Evolutionary conservation across 2,113 vertebrate species (phyloP), one percentile per base, ranked within the genome.

Genomic region (Ictalurus furcatus): DNA sequence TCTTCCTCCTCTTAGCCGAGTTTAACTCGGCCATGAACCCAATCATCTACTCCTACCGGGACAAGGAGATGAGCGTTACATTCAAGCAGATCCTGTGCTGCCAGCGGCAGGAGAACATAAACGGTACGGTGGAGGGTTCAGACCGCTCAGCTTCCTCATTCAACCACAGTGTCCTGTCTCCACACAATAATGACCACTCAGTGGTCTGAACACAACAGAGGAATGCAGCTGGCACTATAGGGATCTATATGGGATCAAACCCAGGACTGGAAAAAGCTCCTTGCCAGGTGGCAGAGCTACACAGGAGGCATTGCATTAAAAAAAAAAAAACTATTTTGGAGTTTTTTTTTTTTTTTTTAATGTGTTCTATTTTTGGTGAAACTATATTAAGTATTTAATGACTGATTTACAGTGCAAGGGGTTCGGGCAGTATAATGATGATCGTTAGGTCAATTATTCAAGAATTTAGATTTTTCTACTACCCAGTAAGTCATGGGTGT

Each of bases 1-100:
- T 99, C 93, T 99, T 99, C 95, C 96, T 99, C 25, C 97, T 99
- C 71, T 95, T 99, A 2, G 98, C 98, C 0, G 98, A 99, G 93
- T 98, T 99, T 96, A 99, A 99, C 95, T 99, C 98, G 0, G 98
- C 98, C 92, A 99, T 99, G 98, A 99, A 99, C 93, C 98, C 98
- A 91, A 99, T 99, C 94, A 99, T 99, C 94, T 99, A 99, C 94
- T 99, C 98, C 65, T 99, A 99, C 92, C 96, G 98, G 0, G 98
- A 99, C 95, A 99, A 99, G 91, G 98, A 99, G 93, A 99, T 99
- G 98, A 99, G 98, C 0, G 95, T 98, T 0, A 99, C 98, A 76
- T 99, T 99, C 95, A 97, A 96, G 88, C 98, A 99, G 95, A 99
- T 99, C 93, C 96, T 99, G 71, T 99, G 98, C 93, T 99, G 98